Evolutionary conservation across 1,140 invertebrate genomes (phyloP).

Genomic region (Bradynema listronoti): DNA sequence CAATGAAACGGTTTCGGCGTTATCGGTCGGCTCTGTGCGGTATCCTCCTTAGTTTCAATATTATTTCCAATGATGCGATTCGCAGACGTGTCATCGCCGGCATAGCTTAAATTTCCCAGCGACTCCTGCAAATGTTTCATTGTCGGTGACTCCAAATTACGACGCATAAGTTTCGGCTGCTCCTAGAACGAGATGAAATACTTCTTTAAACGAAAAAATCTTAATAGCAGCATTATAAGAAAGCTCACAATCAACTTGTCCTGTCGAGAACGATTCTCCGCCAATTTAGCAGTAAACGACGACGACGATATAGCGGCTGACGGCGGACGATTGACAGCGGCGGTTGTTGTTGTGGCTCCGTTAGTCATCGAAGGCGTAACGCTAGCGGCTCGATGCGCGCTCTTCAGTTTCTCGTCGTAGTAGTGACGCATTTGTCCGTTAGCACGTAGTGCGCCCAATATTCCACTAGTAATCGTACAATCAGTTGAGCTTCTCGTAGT

Average conservation of each 20-base stretch:
- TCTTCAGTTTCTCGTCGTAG: too few relatives aligned
- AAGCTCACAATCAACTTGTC: background rate
- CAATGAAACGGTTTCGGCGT: conserved; percentile 32
- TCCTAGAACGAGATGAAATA: background rate
- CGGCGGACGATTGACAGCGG: too few relatives aligned
- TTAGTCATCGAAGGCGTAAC: too few relatives aligned
- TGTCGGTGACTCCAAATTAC: conserved; percentile 24
- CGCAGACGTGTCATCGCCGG: conserved; percentile 7
- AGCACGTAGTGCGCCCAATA: too few relatives aligned
- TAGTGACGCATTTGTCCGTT: too few relatives aligned
- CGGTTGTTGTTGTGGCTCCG: too few relatives aligned
- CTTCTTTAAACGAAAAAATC: background rate
- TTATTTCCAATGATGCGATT: background rate
- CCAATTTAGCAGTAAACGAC: background rate
- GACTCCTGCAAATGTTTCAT: conserved; percentile 29
- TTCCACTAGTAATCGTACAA: too few relatives aligned
- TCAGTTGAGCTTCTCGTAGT: too few relatives aligned
- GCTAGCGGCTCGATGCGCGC: too few relatives aligned
- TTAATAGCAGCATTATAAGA: background rate
- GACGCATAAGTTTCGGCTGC: conserved; percentile 11
- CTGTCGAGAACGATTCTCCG: background rate
- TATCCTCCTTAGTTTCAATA: background rate
- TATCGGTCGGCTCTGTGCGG: conserved; percentile 3
- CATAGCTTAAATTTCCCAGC: conserved; percentile 13
- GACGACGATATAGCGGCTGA: too few relatives aligned